Percentiles rank a stretch among this genome's conserved stretches.
Evolutionary conservation across 2,113 vertebrate species (phyloP).

Genomic region (Plectropomus leopardus): DNA sequence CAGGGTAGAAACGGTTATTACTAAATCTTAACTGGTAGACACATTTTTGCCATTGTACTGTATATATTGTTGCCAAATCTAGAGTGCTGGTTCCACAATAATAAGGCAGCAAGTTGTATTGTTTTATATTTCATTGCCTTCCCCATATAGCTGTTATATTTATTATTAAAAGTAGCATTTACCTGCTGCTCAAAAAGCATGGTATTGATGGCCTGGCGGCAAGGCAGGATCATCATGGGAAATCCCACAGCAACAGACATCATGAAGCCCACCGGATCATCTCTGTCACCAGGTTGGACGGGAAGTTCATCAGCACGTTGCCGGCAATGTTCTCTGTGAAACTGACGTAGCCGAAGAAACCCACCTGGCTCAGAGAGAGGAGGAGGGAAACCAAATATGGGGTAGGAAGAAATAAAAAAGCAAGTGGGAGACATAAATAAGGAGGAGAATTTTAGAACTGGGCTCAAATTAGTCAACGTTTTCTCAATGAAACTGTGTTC

Average conservation of each 20-base stretch:
- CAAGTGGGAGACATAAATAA: neutral
- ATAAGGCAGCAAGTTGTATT: neutral
- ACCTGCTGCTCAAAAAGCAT: constrained; percentile 99
- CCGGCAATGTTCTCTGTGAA: constrained; percentile 95
- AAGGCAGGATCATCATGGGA: constrained; percentile 99
- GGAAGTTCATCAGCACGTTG: constrained; percentile 98
- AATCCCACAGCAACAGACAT: constrained; percentile 98
- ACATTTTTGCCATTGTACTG: too few species aligned
- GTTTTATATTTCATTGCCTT: too few species aligned
- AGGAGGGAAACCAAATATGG: neutral
- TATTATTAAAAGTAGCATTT: constrained; percentile 25
- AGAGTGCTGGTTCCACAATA: neutral
- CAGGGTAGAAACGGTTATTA: too few species aligned
- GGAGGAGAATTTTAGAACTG: neutral
- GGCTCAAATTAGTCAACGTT: neutral
- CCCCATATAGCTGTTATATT: too few species aligned
- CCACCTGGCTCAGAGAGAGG: constrained; percentile 87
- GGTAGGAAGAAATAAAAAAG: neutral
- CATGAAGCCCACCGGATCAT: constrained; percentile 98
- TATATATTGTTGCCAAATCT: too few species aligned
- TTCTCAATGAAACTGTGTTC: neutral
- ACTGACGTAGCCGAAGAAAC: constrained; percentile 98
- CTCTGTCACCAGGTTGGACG: constrained; percentile 96
- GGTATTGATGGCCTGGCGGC: constrained; percentile 97
- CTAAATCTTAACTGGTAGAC: too few species aligned